Evolutionary conservation across 2,888 invertebrate species (phyloP).

Genomic region (Calephelis perditalis): DNA sequence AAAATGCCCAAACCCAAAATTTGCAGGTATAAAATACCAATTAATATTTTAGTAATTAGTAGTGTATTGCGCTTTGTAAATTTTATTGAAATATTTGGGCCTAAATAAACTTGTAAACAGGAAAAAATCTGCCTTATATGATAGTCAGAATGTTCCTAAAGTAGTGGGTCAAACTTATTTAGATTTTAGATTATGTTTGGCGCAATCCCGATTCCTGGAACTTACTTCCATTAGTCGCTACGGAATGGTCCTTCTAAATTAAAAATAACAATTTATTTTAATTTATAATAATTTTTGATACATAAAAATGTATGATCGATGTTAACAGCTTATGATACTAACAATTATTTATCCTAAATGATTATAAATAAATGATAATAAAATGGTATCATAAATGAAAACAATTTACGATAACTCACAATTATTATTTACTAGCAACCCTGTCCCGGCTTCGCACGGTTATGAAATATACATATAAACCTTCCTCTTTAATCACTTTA

Average conservation of each 20-base stretch:
- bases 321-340: no score
- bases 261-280: no score
- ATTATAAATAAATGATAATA: no score
- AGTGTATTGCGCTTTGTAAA: neutral
- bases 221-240: neutral
- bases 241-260: neutral
- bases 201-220: neutral
- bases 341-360: no score
- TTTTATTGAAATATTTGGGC: constrained; percentile 2
- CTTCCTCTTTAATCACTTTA: no score
- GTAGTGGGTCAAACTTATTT: neutral
- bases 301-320: no score
- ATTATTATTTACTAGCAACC: no score
- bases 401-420: no score
- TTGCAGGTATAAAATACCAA: constrained; percentile 7
- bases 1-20: neutral
- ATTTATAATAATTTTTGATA: no score
- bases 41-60: constrained; percentile 3
- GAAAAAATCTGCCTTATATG: constrained; percentile 8
- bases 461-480: no score
- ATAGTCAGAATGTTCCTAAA: constrained; percentile 9
- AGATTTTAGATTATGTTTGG: neutral
- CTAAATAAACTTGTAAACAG: neutral
- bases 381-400: no score
- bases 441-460: no score